Base-by-base conservation (phyloP, 2,888 invertebrate species). In the Hololepta plana region DNA sequence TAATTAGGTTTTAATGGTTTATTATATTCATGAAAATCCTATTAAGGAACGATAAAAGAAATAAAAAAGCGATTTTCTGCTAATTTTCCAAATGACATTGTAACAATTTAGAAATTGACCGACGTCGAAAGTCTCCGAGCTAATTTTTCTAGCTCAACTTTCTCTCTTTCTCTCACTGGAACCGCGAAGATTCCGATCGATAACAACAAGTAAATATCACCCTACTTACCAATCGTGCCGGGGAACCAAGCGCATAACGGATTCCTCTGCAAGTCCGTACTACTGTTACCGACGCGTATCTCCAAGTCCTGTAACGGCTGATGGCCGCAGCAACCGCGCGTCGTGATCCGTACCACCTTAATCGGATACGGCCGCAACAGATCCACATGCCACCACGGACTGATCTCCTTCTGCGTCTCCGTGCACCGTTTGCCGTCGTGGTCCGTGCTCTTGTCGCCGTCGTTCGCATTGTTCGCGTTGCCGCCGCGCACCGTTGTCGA, bases 381-480 rank as follows among this genome's bases (percentile, higher is more conserved):
- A 50, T 90, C 85, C 5, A 88, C 87, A 41, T 77, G 74, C 88
- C 88, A 90, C 85, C 87, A 90, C 1, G 88, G 88, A 12, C 85
- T 85, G 0, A 79, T 75, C 45, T 90, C 88, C 32, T 76, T 70
- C 47, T 80, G 77, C 1, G 88, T 90, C 58, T 88, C 87, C 0
- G 85, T 81, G 51, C 90, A 90, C 34, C 80, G 62, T 46, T 79
- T 75, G 8, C 81, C 84, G 41, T 88, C 87, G 44, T 87, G 85
- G 32, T 84, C 79, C 17, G 81, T 72, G 33, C 73, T 72, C 38
- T 64, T 62, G 48, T 85, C 81, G 2, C 88, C 90, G 44, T 88
- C 88, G 45, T 88, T 88, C 8, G 84, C 88, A 47, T 80, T 84
- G 27, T 67, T 62, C 0, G 85, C 76, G 4, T 68, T 68, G 2